Conservation (phyloP, 92 coral and sea anemone genomes). For the Pocillopora meandrina region DNA sequence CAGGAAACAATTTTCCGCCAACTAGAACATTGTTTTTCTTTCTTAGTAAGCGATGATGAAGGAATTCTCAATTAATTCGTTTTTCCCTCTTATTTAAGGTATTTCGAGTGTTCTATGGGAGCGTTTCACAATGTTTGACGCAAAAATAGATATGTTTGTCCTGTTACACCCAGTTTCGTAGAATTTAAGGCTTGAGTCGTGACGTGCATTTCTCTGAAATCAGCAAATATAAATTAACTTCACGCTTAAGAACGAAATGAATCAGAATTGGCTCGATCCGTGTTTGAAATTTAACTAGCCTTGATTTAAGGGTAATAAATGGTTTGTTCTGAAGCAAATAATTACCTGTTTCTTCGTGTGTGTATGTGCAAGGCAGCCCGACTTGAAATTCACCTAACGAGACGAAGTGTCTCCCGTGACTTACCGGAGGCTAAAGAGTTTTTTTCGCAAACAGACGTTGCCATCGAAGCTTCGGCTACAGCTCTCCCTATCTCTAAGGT, state of each 20-base stretch:
- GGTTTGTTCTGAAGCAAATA: too few relatives aligned
- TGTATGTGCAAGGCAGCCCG: too few relatives aligned
- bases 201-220: constrained; percentile 6
- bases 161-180: constrained; percentile 29
- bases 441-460: too few relatives aligned
- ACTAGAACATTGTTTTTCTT: neutral
- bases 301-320: too few relatives aligned
- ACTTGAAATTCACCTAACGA: too few relatives aligned
- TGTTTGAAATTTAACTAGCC: too few relatives aligned
- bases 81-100: neutral
- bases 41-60: neutral
- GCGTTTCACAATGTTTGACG: constrained; percentile 18
- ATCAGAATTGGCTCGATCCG: neutral
- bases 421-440: too few relatives aligned
- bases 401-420: too few relatives aligned
- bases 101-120: constrained; percentile 5
- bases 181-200: constrained; percentile 6
- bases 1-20: neutral
- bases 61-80: neutral
- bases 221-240: neutral
- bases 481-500: too few relatives aligned
- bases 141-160: neutral
- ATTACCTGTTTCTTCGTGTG: too few relatives aligned
- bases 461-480: too few relatives aligned
- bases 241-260: neutral